phyloP scores from a whole-genome alignment of 2,888 invertebrate species.

The Fragum sueziense region DNA sequence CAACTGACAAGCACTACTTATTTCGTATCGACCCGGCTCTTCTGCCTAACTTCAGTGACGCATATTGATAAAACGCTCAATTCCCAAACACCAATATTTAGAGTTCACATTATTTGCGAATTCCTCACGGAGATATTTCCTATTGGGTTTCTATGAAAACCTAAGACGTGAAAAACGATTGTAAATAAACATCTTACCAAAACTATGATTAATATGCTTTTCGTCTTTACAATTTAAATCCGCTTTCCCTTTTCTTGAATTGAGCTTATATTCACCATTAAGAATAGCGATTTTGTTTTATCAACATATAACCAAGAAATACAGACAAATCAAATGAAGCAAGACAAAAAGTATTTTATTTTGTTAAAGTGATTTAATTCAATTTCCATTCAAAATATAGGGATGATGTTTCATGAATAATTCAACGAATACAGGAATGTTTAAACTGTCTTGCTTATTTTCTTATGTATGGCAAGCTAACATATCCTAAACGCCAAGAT shows the following conservation, averaged over 20 bases:
- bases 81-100: conserved; percentile 8
- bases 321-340: too few species aligned
- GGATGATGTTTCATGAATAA: neutral
- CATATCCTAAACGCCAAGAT: neutral
- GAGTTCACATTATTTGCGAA: neutral
- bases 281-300: too few species aligned
- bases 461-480: neutral
- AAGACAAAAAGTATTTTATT: too few species aligned
- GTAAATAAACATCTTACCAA: too few species aligned
- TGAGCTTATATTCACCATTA: too few species aligned
- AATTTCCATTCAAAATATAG: too few species aligned
- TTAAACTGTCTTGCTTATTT: neutral
- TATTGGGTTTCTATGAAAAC: neutral
- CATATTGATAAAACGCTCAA: conserved; percentile 1
- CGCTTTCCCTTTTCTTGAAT: too few species aligned
- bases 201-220: too few species aligned
- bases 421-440: neutral
- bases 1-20: conserved; percentile 1
- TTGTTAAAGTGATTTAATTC: too few species aligned
- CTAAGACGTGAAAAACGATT: neutral
- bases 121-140: neutral
- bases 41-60: neutral
- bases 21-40: neutral
- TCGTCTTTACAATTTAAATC: too few species aligned
- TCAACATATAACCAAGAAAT: too few species aligned